Conservation (phyloP, 2,113 vertebrate genomes). For the Tetrax tetrax region DNA sequence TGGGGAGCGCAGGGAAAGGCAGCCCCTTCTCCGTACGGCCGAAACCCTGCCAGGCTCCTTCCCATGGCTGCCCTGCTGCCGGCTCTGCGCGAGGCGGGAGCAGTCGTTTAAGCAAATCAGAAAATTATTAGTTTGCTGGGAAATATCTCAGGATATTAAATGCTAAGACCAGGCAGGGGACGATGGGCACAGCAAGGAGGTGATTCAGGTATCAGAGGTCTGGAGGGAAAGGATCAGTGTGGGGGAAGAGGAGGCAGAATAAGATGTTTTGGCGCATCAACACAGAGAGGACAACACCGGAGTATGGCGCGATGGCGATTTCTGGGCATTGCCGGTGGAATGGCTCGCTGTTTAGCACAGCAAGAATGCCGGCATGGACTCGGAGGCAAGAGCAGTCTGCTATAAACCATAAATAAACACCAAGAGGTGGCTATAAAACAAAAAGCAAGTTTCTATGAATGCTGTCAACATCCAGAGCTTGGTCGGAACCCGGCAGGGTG, state of each 20-base stretch:
- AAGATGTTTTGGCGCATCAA: not conserved
- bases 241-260: not conserved
- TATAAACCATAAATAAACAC: not conserved
- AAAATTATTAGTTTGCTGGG: not conserved
- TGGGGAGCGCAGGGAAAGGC: not conserved
- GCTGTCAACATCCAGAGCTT: not conserved
- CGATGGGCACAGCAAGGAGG: accelerated
- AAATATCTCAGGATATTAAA: not conserved
- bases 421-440: not conserved
- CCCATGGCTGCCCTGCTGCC: accelerated
- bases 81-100: accelerated
- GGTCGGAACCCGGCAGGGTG: not conserved
- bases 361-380: not conserved
- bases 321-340: not conserved
- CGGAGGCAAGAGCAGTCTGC: not conserved
- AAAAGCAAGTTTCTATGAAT: not conserved
- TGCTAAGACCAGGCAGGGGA: not conserved
- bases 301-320: accelerated
- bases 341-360: accelerated
- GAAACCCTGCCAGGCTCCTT: not conserved
- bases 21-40: accelerated
- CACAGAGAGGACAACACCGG: not conserved
- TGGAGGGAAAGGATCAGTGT: not conserved
- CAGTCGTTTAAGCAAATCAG: not conserved
- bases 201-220: not conserved